Percentiles rank a stretch among this genome's conserved stretches.
Evolutionary conservation across 2,113 vertebrate species (phyloP).

Genomic region (Herpailurus yagouaroundi): DNA sequence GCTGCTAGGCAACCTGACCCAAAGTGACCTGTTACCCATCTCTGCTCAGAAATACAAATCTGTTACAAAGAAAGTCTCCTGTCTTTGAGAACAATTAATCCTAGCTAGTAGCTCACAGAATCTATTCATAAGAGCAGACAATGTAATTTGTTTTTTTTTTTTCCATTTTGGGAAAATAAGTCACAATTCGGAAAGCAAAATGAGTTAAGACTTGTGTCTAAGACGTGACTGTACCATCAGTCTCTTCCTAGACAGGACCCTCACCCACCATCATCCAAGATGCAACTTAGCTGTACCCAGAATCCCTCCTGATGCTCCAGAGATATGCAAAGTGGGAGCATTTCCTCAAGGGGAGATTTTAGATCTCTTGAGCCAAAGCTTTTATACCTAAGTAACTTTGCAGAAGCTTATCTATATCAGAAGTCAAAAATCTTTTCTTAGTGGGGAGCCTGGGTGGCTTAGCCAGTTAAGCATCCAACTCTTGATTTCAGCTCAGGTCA

Average conservation of each 20-base stretch:
- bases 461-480: no score
- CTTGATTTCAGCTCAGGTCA: no score
- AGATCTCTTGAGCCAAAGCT: background rate
- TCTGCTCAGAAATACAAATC: conserved; percentile 2
- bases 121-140: background rate
- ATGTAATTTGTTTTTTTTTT: background rate
- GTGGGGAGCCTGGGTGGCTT: no score
- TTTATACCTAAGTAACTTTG: background rate
- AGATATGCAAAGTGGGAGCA: background rate
- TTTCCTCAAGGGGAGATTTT: background rate
- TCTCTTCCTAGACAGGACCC: no score
- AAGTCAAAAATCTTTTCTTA: background rate
- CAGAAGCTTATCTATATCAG: background rate
- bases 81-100: background rate
- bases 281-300: fast-evolving
- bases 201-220: background rate
- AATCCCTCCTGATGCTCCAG: background rate
- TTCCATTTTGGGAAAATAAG: conserved; percentile 7
- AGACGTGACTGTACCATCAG: background rate
- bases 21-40: background rate
- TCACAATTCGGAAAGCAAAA: background rate
- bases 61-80: background rate
- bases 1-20: background rate
- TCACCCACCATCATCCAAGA: background rate
- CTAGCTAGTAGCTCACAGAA: background rate